Conservation (phyloP, 2,797 vertebrate genomes). For the Taenioides sp. region DNA sequence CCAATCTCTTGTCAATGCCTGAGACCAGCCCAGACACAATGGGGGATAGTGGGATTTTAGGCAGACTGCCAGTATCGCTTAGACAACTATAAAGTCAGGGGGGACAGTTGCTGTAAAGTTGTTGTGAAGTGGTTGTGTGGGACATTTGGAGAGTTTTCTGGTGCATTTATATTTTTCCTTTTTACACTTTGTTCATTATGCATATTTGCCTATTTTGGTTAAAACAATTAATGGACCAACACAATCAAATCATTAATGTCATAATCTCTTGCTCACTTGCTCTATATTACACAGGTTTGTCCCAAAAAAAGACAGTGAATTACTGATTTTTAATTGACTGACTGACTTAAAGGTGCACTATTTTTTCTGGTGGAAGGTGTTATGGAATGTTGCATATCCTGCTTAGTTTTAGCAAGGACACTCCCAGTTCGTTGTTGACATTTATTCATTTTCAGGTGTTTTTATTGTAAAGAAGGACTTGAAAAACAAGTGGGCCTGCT, state of each 20-base stretch:
- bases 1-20: conserved; percentile 13
- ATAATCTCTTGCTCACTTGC: neutral
- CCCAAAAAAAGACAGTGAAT: neutral
- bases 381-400: no score
- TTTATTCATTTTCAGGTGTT: no score
- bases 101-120: neutral
- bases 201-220: no score
- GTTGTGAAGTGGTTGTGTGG: neutral
- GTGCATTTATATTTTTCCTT: neutral
- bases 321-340: neutral
- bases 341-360: neutral
- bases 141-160: neutral
- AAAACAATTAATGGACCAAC: no score
- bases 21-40: conserved; percentile 3
- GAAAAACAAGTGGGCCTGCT: no score
- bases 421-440: no score
- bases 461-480: no score
- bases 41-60: conserved; percentile 16
- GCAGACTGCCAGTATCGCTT: neutral
- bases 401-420: no score
- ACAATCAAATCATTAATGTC: neutral
- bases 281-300: conserved; percentile 6
- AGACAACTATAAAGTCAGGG: neutral
- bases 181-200: neutral
- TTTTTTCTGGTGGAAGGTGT: no score